Evolutionary conservation across 2,113 vertebrate species (phyloP).

Genomic region (Ictalurus punctatus): DNA sequence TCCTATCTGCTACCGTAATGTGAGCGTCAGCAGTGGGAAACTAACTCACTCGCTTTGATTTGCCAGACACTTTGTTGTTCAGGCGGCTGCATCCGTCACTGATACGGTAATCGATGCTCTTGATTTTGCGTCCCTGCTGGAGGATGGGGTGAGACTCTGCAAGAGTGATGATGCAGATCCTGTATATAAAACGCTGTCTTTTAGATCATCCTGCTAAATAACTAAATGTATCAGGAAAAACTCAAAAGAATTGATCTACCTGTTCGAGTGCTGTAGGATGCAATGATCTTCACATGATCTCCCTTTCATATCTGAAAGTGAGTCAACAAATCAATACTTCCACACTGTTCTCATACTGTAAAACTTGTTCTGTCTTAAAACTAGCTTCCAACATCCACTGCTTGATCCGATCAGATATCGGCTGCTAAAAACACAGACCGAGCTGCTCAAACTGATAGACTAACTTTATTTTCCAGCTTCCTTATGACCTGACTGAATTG

Average conservation of each 20-base stretch:
- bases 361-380: neutral
- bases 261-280: conserved; percentile 92
- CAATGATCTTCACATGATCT: conserved; percentile 88
- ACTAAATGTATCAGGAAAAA: neutral
- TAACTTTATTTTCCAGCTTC: neutral
- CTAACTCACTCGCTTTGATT: conserved; percentile 88
- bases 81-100: conserved; percentile 93
- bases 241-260: conserved; percentile 65
- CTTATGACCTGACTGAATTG: neutral
- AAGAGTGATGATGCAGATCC: conserved; percentile 92
- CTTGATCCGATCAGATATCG: neutral
- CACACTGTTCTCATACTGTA: neutral
- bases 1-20: neutral
- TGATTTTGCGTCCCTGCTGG: conserved; percentile 81
- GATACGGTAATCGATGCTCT: conserved; percentile 91
- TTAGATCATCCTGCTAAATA: neutral
- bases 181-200: conserved; percentile 60
- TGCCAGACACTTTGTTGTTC: conserved; percentile 95
- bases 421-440: neutral
- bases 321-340: neutral
- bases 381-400: neutral
- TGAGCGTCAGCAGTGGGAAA: neutral
- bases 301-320: conserved; percentile 81
- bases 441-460: neutral
- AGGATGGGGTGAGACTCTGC: conserved; percentile 93